Conservation (phyloP, 2,797 vertebrate species). For the Rhinella marina region DNA sequence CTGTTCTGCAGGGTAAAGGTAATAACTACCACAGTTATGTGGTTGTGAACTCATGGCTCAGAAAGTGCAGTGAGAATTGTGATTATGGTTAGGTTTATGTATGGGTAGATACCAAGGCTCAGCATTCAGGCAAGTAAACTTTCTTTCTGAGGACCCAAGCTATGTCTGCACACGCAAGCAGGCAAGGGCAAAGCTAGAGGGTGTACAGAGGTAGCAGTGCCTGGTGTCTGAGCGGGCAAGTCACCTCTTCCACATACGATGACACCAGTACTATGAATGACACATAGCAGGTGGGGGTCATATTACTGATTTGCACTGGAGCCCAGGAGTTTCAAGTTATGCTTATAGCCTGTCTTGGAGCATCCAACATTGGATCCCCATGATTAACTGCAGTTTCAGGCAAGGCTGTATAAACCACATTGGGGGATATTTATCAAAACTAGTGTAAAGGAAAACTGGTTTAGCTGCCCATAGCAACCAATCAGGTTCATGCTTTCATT, state of each 20-base stretch:
- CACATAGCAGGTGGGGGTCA: background rate
- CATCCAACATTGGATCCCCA: background rate
- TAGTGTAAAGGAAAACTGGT: too few relatives aligned
- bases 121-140: background rate
- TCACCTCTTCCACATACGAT: background rate
- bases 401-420: too few relatives aligned
- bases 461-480: too few relatives aligned
- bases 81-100: background rate
- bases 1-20: slow-evolving; percentile 1
- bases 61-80: background rate
- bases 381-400: background rate
- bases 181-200: background rate
- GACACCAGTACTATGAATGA: background rate
- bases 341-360: background rate
- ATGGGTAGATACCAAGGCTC: background rate
- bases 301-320: too few relatives aligned
- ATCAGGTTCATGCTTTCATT: too few relatives aligned
- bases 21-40: slow-evolving; percentile 15
- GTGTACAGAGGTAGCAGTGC: background rate
- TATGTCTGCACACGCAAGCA: background rate
- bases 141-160: background rate
- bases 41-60: slow-evolving; percentile 4
- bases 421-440: too few relatives aligned
- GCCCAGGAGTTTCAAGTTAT: too few relatives aligned
- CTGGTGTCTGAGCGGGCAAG: background rate